A percentile compares a stretch with the other conserved stretches of the same genome.
phyloP scores from a whole-genome alignment of 2,888 invertebrate species.

The Noctua janthina region DNA sequence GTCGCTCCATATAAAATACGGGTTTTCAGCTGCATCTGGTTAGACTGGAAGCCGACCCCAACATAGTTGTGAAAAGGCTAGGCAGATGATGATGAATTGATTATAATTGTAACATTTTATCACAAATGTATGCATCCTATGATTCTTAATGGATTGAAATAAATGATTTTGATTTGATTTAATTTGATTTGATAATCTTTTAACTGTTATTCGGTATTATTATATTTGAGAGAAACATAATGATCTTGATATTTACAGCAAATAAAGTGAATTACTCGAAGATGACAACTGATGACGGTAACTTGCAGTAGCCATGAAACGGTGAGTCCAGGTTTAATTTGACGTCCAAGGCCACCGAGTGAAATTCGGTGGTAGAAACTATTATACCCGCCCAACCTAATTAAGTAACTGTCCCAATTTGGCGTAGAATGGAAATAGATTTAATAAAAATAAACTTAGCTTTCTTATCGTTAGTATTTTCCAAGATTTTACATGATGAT shows the following conservation, averaged over 20 bases:
- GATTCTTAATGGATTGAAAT: too few species aligned
- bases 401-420: neutral
- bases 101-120: too few species aligned
- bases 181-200: too few species aligned
- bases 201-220: neutral
- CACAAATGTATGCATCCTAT: too few species aligned
- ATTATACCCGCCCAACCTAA: neutral
- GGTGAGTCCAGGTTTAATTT: neutral
- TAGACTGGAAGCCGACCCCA: too few species aligned
- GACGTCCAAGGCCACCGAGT: neutral
- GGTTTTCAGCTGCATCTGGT: too few species aligned
- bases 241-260: neutral
- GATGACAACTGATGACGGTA: neutral
- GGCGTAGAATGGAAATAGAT: neutral
- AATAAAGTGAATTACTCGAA: neutral
- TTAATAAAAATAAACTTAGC: neutral
- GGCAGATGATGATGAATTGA: too few species aligned
- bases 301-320: neutral
- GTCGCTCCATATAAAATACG: too few species aligned
- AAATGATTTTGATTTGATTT: too few species aligned
- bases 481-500: neutral
- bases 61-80: too few species aligned
- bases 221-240: neutral
- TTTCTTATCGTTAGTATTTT: neutral
- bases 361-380: neutral